A percentile compares a stretch with the other conserved stretches of the same genome.
Conservation (phyloP, 2,888 invertebrate genomes). For the Ectropis crepuscularia region DNA sequence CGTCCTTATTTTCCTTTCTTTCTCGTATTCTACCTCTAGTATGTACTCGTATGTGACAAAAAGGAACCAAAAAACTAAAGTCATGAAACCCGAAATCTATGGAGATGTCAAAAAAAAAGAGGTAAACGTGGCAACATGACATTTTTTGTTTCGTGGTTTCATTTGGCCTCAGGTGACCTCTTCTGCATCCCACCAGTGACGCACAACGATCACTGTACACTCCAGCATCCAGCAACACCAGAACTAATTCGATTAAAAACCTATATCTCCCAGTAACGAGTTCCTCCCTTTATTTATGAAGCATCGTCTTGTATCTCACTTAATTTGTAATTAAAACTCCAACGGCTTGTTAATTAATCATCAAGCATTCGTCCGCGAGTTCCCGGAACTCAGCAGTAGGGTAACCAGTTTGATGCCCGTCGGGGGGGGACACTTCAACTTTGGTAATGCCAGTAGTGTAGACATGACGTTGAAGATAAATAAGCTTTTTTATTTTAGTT, state of each 20-base stretch:
- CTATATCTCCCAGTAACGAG: constrained; percentile 10
- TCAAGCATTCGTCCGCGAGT: constrained; percentile 52
- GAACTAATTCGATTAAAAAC: constrained; percentile 9
- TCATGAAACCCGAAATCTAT: too few species aligned
- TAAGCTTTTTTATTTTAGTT: too few species aligned
- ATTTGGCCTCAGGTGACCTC: too few species aligned
- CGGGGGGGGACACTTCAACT: constrained; percentile 56
- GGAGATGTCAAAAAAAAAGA: too few species aligned
- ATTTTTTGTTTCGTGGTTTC: too few species aligned
- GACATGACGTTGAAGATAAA: neutral
- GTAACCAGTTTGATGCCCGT: constrained; percentile 61
- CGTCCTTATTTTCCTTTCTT: too few species aligned
- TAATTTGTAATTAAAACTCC: constrained; percentile 52
- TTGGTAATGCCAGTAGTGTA: constrained; percentile 40
- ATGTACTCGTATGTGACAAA: too few species aligned
- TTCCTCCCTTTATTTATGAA: constrained; percentile 30
- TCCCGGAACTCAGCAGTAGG: constrained; percentile 49
- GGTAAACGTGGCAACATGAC: too few species aligned
- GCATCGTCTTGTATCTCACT: constrained; percentile 29
- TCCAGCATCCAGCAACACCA: neutral
- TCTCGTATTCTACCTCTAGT: too few species aligned
- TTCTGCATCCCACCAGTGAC: neutral
- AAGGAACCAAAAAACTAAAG: too few species aligned
- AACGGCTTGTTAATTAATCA: constrained; percentile 57
- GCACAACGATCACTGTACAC: neutral